Base-by-base conservation (phyloP, 2,888 invertebrate species). In the Venusia cambrica region DNA sequence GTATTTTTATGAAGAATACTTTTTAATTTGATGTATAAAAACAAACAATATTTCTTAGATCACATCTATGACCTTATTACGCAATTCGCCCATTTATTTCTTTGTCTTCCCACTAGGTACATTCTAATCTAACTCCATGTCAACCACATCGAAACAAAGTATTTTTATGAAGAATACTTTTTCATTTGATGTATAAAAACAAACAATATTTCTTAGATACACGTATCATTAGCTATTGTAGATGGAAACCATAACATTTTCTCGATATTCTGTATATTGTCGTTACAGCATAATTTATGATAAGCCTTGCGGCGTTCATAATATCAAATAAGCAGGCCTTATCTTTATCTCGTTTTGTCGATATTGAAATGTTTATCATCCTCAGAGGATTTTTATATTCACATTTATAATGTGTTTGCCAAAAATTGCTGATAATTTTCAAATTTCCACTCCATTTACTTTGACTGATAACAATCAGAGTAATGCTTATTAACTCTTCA, bases 361-460 rank as follows among this genome's bases (percentile, higher is more conserved):
- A 28, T 29, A 32, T 38, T 35, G 20, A 11, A 20, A 11, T 11
- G 1, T 20, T 20, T 43, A 43, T 43, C 38, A 22, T 10, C 27
- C 24, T 22, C 21, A 19, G 13, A n/a, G 22, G 19, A 17, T 35
- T 43, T 38, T 31, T 34, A 42, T 35, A 38, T 35, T 29, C 18
- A 25, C 38, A 31, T 35, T 43, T n/a, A n/a, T n/a, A n/a, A n/a
- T n/a, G n/a, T n/a, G n/a, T n/a, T n/a, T n/a, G n/a, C n/a, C n/a
- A n/a, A n/a, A n/a, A n/a, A n/a, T n/a, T 28, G 30, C 29, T 19
- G 17, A 43, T 43, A 51, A 51, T 57, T 52, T 55, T 54, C 56
- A 47, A 53, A 38, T 51, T 56, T 53, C 48, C 54, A 45, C 40
- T 40, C 38, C 47, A 62, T 53, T 61, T 45, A 56, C 50, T 45